A percentile compares a stretch with the other conserved stretches of the same genome.
phyloP scores from a whole-genome alignment of 1,140 invertebrate genomes.

The Oncopodura yosiiana region DNA sequence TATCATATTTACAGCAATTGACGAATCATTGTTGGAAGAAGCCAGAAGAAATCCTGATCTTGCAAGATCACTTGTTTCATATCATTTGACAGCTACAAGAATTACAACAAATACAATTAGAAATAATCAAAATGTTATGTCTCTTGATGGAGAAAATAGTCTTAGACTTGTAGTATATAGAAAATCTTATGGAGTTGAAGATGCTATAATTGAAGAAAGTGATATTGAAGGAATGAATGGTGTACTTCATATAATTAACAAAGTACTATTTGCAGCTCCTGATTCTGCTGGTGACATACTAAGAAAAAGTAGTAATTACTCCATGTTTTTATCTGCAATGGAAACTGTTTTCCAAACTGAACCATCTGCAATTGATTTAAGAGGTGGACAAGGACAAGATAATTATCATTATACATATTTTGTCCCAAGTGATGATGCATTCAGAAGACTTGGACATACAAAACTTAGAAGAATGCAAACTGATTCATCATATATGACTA shows the following conservation, averaged over 20 bases:
- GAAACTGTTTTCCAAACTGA: slow-evolving; percentile 37
- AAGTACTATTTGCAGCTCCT: slow-evolving; percentile 44
- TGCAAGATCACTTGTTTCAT: slow-evolving; percentile 40
- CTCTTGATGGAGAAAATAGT: slow-evolving; percentile 41
- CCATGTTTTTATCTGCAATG: slow-evolving; percentile 41
- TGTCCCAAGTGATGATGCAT: slow-evolving; percentile 45
- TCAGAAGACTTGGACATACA: slow-evolving; percentile 35
- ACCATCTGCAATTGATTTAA: slow-evolving; percentile 37
- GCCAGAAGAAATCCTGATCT: slow-evolving; percentile 39
- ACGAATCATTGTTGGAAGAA: slow-evolving; percentile 37
- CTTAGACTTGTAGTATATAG: slow-evolving; percentile 40
- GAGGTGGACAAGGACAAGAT: slow-evolving; percentile 13
- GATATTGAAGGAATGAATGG: slow-evolving; percentile 48
- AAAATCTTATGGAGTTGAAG: slow-evolving; percentile 42
- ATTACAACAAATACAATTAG: slow-evolving; percentile 39
- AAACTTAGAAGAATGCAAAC: slow-evolving; percentile 38
- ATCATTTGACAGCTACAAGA: slow-evolving; percentile 40
- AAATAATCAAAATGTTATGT: slow-evolving; percentile 41
- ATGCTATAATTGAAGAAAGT: slow-evolving; percentile 41
- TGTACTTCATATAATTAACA: slow-evolving; percentile 47
- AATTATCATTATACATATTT: slow-evolving; percentile 43
- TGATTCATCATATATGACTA: slow-evolving; percentile 38
- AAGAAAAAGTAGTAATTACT: slow-evolving; percentile 40
- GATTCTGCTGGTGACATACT: slow-evolving; percentile 43
- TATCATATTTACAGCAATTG: slow-evolving; percentile 36